Conservation (phyloP, 2,113 vertebrate genomes). For the Ptyas mucosa region DNA sequence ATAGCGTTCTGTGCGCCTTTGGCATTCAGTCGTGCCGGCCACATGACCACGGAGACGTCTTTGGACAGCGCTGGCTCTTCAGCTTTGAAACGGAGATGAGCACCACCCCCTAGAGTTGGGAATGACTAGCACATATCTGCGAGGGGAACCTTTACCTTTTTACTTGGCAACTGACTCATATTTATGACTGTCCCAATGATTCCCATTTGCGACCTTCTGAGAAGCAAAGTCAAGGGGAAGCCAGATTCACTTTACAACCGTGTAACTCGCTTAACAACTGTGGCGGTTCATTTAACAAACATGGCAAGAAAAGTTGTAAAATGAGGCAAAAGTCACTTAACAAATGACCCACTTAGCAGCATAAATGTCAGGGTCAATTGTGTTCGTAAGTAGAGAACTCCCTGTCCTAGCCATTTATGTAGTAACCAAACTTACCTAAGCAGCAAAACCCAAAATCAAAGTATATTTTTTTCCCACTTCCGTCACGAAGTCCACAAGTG, state of each 20-base stretch:
- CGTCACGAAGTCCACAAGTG: not conserved
- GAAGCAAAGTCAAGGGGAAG: not conserved
- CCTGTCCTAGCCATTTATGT: not conserved
- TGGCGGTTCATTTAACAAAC: accelerated
- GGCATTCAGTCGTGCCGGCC: no score
- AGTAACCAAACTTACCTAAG: not conserved
- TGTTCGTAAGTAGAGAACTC: not conserved
- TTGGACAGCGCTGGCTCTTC: no score
- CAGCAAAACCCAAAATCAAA: not conserved
- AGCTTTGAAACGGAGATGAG: no score
- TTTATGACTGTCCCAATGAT: not conserved
- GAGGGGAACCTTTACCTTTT: no score
- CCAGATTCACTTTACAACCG: not conserved
- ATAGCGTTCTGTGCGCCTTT: no score
- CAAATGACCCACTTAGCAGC: not conserved
- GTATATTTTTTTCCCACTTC: accelerated
- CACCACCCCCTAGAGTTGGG: no score
- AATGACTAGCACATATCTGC: no score
- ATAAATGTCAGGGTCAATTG: not conserved
- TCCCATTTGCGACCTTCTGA: not conserved
- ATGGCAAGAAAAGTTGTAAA: not conserved
- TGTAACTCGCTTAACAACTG: not conserved
- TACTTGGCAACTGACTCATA: not conserved
- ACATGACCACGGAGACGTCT: no score
- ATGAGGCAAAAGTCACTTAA: not conserved